These are phyloP conservation scores for Chromobotia macracanthus DNA, from an alignment of 2,797 vertebrate species.

Conservation along the genomic window DNA sequence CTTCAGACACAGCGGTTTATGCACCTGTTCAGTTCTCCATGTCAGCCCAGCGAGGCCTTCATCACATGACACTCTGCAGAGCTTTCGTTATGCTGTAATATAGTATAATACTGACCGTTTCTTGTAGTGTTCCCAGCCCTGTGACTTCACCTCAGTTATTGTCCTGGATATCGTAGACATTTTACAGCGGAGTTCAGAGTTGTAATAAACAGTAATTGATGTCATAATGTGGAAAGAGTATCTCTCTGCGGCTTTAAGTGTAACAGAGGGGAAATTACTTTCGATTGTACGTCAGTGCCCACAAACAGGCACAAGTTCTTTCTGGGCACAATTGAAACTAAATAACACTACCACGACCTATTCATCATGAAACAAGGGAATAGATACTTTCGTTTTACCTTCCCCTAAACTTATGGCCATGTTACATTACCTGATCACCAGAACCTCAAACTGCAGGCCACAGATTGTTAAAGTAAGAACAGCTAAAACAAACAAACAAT, in stretches of 20 bases:
- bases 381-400: background rate
- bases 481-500: slow-evolving; percentile 8
- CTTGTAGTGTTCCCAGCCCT: slow-evolving; percentile 15
- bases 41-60: slow-evolving; percentile 23
- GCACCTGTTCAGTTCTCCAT: slow-evolving; percentile 35
- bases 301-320: slow-evolving; percentile 9
- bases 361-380: slow-evolving; percentile 4
- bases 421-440: background rate
- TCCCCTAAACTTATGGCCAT: background rate
- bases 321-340: slow-evolving; percentile 1
- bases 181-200: slow-evolving; percentile 22
- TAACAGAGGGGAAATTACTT: background rate
- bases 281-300: background rate
- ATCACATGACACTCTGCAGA: slow-evolving; percentile 39
- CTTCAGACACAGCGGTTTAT: slow-evolving; percentile 41
- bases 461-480: slow-evolving; percentile 8
- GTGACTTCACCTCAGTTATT: slow-evolving; percentile 29
- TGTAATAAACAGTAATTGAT: slow-evolving; percentile 23
- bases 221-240: slow-evolving; percentile 1
- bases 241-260: background rate
- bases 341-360: slow-evolving; percentile 35
- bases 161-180: background rate
- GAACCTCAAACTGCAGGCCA: slow-evolving; percentile 20
- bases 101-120: slow-evolving; percentile 18
- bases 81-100: slow-evolving; percentile 32